These are phyloP conservation scores for Oryzias celebensis DNA, from an alignment of 2,113 vertebrate genomes.

Conservation along the genomic window DNA sequence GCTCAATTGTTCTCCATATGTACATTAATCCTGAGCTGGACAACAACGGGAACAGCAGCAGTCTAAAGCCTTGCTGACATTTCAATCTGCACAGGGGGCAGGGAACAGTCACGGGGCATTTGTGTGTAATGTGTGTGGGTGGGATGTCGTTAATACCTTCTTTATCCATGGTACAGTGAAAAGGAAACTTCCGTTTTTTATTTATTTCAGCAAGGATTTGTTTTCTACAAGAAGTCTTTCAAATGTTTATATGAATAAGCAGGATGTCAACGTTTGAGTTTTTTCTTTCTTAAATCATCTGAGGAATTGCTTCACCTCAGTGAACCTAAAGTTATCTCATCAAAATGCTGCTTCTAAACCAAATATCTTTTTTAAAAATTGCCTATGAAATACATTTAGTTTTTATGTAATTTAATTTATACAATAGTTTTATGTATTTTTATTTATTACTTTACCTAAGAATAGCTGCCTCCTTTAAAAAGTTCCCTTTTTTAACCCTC, in stretches of 20 bases:
- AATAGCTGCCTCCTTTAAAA: too few relatives aligned
- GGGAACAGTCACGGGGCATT: conserved; percentile 8
- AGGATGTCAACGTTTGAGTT: conserved; percentile 10
- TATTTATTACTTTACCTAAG: too few relatives aligned
- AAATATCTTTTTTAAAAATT: too few relatives aligned
- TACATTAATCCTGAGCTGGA: conserved; percentile 56
- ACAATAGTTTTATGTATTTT: too few relatives aligned
- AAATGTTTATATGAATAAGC: conserved; percentile 47
- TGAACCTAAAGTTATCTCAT: not conserved
- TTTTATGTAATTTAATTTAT: too few relatives aligned
- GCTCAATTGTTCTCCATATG: conserved; percentile 57
- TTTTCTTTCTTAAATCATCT: conserved; percentile 35
- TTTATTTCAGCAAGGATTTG: conserved; percentile 58
- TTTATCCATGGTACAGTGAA: conserved; percentile 25
- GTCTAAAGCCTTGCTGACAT: conserved; percentile 47
- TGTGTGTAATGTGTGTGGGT: conserved; percentile 24
- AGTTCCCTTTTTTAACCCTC: not conserved
- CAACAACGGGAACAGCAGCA: conserved; percentile 12
- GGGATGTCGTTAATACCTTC: conserved; percentile 44
- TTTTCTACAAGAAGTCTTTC: conserved; percentile 45
- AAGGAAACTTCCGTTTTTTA: conserved; percentile 32
- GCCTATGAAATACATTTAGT: too few relatives aligned
- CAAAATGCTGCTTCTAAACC: too few relatives aligned
- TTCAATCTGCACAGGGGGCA: conserved; percentile 46
- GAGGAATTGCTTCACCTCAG: conserved; percentile 14